Percentiles rank a stretch among this genome's conserved stretches.
These are phyloP conservation scores for Chirona hameri DNA, from an alignment of 2,888 invertebrate species.

Conservation along the genomic window DNA sequence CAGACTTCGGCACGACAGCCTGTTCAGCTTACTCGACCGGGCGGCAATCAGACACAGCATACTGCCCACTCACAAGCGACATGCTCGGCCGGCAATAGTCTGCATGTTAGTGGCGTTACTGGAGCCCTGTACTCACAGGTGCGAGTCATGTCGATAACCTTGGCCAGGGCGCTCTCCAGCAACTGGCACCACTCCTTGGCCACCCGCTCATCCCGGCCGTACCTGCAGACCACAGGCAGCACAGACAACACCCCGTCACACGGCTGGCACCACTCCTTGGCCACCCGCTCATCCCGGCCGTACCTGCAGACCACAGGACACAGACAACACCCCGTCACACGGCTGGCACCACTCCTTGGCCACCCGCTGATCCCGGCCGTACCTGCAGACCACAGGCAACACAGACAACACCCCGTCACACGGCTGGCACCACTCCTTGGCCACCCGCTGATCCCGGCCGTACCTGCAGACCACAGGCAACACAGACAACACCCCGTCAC, in stretches of 20 bases:
- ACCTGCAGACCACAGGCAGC: constrained; percentile 42
- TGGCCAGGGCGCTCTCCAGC: constrained; percentile 82
- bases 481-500: constrained; percentile 31
- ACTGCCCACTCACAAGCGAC: no score
- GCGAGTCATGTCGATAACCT: constrained; percentile 84
- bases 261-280: constrained; percentile 49
- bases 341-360: constrained; percentile 50
- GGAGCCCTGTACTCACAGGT: constrained; percentile 50
- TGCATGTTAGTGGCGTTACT: no score
- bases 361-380: no score
- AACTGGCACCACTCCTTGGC: constrained; percentile 70
- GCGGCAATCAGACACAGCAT: no score
- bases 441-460: no score
- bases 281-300: no score
- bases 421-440: constrained; percentile 49
- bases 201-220: constrained; percentile 60
- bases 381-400: no score
- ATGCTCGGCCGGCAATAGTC: no score
- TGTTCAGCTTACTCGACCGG: no score
- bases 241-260: constrained; percentile 31
- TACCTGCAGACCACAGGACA: not conserved
- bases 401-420: constrained; percentile 31
- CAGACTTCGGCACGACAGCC: no score
- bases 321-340: constrained; percentile 30
- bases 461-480: not conserved